A percentile compares a stretch with the other conserved stretches of the same genome.
Conservation (phyloP, 2,888 invertebrate species). For the Rhopalosiphum nymphaeae region DNA sequence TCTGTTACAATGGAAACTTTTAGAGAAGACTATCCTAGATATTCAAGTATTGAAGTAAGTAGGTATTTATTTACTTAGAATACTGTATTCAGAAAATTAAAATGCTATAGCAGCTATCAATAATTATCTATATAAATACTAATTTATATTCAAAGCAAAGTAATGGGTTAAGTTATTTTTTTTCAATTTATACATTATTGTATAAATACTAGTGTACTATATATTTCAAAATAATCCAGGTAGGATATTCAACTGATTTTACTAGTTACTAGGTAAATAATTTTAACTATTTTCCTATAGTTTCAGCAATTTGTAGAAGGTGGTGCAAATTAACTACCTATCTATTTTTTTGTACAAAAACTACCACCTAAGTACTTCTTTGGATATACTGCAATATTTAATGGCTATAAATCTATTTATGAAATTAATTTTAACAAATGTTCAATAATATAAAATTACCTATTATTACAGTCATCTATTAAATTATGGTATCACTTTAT, state of each 20-base stretch:
- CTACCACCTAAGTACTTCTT: background rate
- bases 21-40: conserved; percentile 90
- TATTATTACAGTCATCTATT: background rate
- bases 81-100: background rate
- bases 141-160: background rate
- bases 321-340: background rate
- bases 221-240: background rate
- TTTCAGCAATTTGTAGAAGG: background rate
- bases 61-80: conserved; percentile 67
- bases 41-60: conserved; percentile 83
- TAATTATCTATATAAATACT: background rate
- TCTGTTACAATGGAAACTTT: conserved; percentile 80
- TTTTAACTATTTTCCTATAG: background rate
- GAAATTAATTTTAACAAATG: background rate
- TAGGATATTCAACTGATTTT: background rate
- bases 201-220: background rate
- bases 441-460: background rate
- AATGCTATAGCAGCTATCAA: background rate
- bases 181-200: background rate
- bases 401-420: background rate
- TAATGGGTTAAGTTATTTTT: background rate
- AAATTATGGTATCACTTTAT: background rate
- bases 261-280: background rate
- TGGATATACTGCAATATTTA: background rate
- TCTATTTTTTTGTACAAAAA: background rate